Base-by-base conservation (phyloP, 2,797 vertebrate species). In the Cheirogaleus major region DNA sequence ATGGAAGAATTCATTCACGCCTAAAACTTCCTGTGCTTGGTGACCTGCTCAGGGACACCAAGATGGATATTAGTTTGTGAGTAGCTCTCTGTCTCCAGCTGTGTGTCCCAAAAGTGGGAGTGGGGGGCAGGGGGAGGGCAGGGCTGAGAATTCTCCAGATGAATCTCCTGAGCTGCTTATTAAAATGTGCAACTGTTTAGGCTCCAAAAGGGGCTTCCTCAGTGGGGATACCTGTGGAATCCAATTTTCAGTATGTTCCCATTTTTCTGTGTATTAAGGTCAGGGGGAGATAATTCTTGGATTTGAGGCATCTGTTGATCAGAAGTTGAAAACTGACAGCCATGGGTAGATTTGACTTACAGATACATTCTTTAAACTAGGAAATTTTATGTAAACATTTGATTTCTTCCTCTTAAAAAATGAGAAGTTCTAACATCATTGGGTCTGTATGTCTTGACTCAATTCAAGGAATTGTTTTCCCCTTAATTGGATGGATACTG, bases 361-460 rank as follows among this genome's bases (percentile, higher is more conserved):
- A 87, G 30, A 17, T 89, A 48, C 22, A 65, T n/a, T 79, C 89
- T 75, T 80, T 83, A 87, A 90, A 55, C 45, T 73, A 20, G 27
- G 25, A 88, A 91, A n/a, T 61, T 85, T 82, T 50, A 55, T 1
- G 45, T 50, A 57, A 85, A 89, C 23, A 83, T 79, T 90, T 72
- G 8, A 30, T 57, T 73, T 97, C 27, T 96, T 96, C n/a, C 25
- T 95, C 32, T 78, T 88, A 17, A 81, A 84, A 93, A 92, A 80
- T 81, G 23, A 65, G 20, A 43, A 89, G 30, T 12, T 92, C 55
- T 83, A 27, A 50, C 22, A 89, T 65, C 4, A 69, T 35, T 25
- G 2, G 10, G 5, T 80, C 82, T 96, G 7, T 57, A 17, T 41
- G 59, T 91, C 52, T 89, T 63, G 4, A 65, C n/a, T 79, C 12